Evolutionary conservation across 2,888 invertebrate genomes (phyloP).

Genomic region (Eugnorisma glareosa): DNA sequence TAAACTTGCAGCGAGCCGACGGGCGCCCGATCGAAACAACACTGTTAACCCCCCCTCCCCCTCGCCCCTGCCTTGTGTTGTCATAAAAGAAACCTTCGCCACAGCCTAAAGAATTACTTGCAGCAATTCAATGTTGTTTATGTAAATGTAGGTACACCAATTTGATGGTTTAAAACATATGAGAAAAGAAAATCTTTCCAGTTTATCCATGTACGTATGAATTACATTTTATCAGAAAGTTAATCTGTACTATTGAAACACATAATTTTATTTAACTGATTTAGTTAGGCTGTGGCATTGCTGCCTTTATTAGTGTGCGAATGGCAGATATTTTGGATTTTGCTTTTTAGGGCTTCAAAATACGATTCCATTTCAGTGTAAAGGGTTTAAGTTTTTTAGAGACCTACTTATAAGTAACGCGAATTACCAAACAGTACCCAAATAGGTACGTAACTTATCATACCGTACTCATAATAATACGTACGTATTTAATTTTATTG

Average conservation of each 20-base stretch:
- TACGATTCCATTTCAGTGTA: neutral
- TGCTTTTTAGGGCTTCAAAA: neutral
- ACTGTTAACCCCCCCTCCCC: slow-evolving; percentile 65
- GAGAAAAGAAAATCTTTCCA: neutral
- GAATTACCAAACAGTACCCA: neutral
- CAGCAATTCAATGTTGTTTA: slow-evolving; percentile 2
- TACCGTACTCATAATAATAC: neutral
- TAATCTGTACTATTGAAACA: neutral
- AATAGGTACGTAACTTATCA: neutral
- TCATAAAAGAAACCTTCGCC: slow-evolving; percentile 71
- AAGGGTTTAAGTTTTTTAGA: neutral
- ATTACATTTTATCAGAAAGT: neutral
- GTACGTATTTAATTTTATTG: neutral
- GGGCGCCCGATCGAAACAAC: slow-evolving; percentile 76
- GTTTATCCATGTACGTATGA: neutral
- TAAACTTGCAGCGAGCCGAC: slow-evolving; percentile 64
- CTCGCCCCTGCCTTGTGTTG: slow-evolving; percentile 62
- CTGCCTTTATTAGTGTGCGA: slow-evolving; percentile 78
- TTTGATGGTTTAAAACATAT: neutral
- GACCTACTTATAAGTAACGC: neutral
- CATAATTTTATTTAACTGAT: slow-evolving; percentile 60
- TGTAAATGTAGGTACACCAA: neutral
- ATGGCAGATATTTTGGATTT: neutral
- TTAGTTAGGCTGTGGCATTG: slow-evolving; percentile 72
- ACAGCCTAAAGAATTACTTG: slow-evolving; percentile 74